phyloP scores from a whole-genome alignment of 2,797 vertebrate species.

The Sebastes itinus region DNA sequence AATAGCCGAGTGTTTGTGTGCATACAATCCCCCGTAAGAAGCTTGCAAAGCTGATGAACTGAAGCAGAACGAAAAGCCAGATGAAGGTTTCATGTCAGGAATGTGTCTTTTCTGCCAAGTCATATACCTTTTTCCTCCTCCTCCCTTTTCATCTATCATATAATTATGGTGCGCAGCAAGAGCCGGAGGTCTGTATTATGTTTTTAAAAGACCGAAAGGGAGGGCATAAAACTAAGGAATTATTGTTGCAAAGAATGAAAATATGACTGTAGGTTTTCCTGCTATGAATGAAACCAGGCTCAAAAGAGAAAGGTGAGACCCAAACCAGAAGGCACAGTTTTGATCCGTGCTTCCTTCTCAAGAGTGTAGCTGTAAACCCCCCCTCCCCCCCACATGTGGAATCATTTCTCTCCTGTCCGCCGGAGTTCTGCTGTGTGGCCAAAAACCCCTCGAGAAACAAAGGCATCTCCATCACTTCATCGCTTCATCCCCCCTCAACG shows the following conservation, averaged over 20 bases:
- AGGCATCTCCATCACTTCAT: constrained; percentile 51
- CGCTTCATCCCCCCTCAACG: not conserved
- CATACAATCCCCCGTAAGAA: constrained; percentile 20
- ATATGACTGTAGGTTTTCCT: not conserved
- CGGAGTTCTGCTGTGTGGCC: constrained; percentile 37
- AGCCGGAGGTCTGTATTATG: constrained; percentile 58
- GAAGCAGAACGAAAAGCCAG: constrained; percentile 55
- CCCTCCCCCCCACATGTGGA: constrained; percentile 17
- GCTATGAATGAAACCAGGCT: not conserved
- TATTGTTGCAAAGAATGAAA: constrained; percentile 22
- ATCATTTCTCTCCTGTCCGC: constrained; percentile 34
- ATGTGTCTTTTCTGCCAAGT: constrained; percentile 68
- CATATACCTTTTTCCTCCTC: constrained; percentile 49
- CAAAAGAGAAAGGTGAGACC: constrained; percentile 11
- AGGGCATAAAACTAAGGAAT: constrained; percentile 34
- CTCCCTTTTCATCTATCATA: constrained; percentile 51
- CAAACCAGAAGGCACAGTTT: not conserved
- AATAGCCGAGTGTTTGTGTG: constrained; percentile 26
- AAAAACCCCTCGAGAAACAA: constrained; percentile 41
- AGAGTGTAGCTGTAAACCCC: not conserved
- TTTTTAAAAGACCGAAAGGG: constrained; percentile 34
- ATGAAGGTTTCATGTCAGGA: constrained; percentile 66
- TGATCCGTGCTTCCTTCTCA: not conserved
- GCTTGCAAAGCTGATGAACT: constrained; percentile 36
- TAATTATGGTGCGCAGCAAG: constrained; percentile 65